Conservation (phyloP, 1,140 invertebrate genomes). For the Zaprionus ornatus region DNA sequence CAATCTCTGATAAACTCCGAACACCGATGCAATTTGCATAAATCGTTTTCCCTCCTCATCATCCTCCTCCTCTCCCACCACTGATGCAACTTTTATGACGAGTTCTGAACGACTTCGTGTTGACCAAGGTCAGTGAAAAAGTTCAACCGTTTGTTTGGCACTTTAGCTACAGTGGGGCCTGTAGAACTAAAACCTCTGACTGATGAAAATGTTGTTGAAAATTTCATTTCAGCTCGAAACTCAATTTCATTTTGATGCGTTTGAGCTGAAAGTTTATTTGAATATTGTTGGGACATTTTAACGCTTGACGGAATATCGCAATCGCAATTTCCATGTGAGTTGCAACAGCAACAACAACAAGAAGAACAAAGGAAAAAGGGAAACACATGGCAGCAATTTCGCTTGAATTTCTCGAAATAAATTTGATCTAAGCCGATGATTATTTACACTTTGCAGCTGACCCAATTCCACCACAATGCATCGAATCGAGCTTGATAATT, state of each 20-base stretch:
- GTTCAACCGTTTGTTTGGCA: neutral
- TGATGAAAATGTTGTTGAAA: neutral
- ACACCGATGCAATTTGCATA: conserved; percentile 52
- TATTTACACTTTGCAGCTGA: conserved; percentile 57
- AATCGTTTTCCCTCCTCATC: conserved; percentile 17
- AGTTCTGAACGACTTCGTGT: conserved; percentile 11
- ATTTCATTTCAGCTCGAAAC: neutral
- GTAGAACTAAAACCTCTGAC: neutral
- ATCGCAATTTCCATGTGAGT: conserved; percentile 50
- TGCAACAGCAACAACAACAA: conserved; percentile 21
- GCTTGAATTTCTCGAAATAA: conserved; percentile 44
- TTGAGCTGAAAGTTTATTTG: conserved; percentile 42
- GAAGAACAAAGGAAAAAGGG: neutral
- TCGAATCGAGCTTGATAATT: conserved; percentile 31
- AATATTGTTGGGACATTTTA: conserved; percentile 65
- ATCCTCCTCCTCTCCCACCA: no score
- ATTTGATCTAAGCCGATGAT: conserved; percentile 68
- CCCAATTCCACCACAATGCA: conserved; percentile 41
- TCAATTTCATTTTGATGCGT: neutral
- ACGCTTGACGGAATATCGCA: conserved; percentile 44
- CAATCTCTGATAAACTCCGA: conserved; percentile 50
- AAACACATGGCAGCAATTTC: conserved; percentile 18
- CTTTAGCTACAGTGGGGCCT: neutral
- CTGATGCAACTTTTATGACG: conserved; percentile 21
- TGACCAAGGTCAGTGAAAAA: conserved; percentile 38